Conservation (phyloP, 2,797 vertebrate species). For the Galaxias olidus region DNA sequence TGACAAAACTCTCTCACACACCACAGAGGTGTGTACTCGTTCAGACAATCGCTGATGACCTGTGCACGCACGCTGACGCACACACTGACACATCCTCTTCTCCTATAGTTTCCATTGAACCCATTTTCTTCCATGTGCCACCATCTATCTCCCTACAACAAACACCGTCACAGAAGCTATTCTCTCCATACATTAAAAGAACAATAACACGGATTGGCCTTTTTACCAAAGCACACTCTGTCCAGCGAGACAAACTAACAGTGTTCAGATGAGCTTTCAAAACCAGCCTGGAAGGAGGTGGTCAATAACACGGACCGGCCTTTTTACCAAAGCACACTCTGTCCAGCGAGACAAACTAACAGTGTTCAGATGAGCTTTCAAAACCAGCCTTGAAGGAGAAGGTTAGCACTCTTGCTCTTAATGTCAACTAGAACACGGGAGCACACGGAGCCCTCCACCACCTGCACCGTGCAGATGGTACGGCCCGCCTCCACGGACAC, state of each 20-base stretch:
- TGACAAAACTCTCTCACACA: constrained; percentile 53
- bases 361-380: background rate
- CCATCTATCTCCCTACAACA: background rate
- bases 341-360: background rate
- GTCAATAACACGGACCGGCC: too few species aligned
- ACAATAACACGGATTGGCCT: background rate
- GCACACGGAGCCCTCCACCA: constrained; percentile 57
- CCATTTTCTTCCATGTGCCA: too few species aligned
- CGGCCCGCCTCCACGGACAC: constrained; percentile 69
- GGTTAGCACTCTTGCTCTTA: background rate
- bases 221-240: background rate
- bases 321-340: background rate
- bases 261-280: background rate
- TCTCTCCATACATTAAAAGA: background rate
- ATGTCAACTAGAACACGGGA: constrained; percentile 21
- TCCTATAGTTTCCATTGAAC: background rate
- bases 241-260: background rate
- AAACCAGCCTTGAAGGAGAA: constrained; percentile 13
- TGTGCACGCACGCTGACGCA: constrained; percentile 27
- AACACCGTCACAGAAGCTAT: background rate
- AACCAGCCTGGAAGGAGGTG: constrained; percentile 18
- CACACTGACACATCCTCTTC: constrained; percentile 13
- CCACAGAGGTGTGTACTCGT: constrained; percentile 43
- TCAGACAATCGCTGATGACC: background rate
- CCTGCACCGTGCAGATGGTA: constrained; percentile 75